These are phyloP conservation scores for Melanophora roralis DNA, from an alignment of 2,888 invertebrate species.

Conservation along the genomic window DNA sequence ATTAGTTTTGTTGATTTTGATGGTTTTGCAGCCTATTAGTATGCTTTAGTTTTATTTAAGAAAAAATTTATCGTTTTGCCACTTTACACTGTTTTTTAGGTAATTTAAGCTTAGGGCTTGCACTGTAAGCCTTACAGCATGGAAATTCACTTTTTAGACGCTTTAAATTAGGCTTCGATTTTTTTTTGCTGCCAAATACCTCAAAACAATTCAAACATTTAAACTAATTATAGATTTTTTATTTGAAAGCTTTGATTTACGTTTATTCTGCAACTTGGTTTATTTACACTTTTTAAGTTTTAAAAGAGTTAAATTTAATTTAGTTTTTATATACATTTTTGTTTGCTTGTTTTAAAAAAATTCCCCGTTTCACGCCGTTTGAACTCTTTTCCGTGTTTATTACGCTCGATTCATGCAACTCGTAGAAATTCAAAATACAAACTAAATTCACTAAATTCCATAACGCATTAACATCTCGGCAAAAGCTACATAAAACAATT, in stretches of 20 bases:
- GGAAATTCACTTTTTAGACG: conserved; percentile 9
- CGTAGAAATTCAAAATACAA: conserved; percentile 75
- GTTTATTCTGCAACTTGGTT: too few species aligned
- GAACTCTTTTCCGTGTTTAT: conserved; percentile 10
- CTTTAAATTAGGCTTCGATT: conserved; percentile 14
- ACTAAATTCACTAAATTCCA: conserved; percentile 72
- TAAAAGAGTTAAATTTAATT: too few species aligned
- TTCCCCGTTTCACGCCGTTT: conserved; percentile 27
- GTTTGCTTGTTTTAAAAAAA: background rate
- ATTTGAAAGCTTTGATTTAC: too few species aligned
- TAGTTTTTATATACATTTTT: background rate
- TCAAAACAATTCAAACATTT: too few species aligned
- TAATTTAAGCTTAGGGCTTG: background rate
- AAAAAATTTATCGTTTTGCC: background rate
- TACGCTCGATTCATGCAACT: conserved; percentile 68
- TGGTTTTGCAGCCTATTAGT: conserved; percentile 4
- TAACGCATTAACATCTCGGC: conserved; percentile 61
- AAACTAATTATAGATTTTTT: too few species aligned
- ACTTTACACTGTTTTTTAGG: too few species aligned
- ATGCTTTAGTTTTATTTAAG: conserved; percentile 24
- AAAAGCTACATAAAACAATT: conserved; percentile 41
- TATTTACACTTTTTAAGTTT: too few species aligned
- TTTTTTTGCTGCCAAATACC: too few species aligned
- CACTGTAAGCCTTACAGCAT: too few species aligned
- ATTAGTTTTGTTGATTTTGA: conserved; percentile 13